Conservation (phyloP, 2,888 invertebrate genomes). For the Iselma pallidipennis region DNA sequence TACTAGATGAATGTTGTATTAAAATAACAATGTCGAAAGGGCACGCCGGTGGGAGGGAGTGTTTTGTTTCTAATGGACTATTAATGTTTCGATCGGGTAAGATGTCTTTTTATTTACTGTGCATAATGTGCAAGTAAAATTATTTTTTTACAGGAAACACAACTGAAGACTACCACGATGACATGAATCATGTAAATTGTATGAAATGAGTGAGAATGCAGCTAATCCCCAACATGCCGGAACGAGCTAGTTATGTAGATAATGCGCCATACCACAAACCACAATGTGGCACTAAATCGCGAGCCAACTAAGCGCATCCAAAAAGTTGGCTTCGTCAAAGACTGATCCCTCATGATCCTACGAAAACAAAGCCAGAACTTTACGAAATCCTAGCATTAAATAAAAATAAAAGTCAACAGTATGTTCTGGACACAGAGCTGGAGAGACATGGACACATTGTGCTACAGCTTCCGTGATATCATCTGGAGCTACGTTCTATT, state of each 20-base stretch:
- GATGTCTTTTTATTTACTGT: background rate
- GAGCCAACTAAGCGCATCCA: conserved; percentile 13
- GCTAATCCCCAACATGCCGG: no score
- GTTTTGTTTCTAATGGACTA: background rate
- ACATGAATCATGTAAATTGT: background rate
- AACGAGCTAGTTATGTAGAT: conserved; percentile 28
- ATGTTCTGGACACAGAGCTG: conserved; percentile 24
- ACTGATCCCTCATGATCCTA: conserved; percentile 17
- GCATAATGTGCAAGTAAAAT: no score
- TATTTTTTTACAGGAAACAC: no score
- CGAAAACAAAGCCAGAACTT: conserved; percentile 29
- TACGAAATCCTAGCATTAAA: conserved; percentile 26
- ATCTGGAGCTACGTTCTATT: conserved; percentile 34
- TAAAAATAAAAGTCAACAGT: conserved; percentile 27
- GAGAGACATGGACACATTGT: conserved; percentile 26
- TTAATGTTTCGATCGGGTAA: background rate
- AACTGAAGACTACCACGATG: no score
- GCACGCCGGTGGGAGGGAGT: background rate
- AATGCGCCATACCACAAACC: conserved; percentile 34
- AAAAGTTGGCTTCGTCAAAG: conserved; percentile 20
- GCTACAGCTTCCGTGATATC: conserved; percentile 33
- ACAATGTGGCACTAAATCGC: conserved; percentile 23
- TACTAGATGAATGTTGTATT: no score
- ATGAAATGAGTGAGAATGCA: background rate
- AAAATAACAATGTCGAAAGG: background rate